phyloP scores from a whole-genome alignment of 2,113 vertebrate genomes.

The Lucifuga dentata region DNA sequence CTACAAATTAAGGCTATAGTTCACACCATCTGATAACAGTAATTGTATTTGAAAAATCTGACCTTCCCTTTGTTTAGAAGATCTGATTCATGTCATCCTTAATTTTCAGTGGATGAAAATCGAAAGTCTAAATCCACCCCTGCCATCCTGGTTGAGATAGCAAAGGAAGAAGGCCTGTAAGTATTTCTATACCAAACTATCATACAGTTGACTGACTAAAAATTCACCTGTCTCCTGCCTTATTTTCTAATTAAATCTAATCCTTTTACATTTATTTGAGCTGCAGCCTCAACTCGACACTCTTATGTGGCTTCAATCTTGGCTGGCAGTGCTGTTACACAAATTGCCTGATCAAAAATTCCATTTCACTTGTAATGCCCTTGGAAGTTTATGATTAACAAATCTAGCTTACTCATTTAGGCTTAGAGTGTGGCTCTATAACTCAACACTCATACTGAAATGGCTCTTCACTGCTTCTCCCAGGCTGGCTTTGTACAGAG shows the following conservation, averaged over 20 bases:
- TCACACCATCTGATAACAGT: too few species aligned
- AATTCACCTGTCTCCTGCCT: too few species aligned
- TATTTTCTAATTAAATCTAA: too few species aligned
- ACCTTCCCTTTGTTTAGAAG: too few species aligned
- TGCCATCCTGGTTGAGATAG: constrained; percentile 83
- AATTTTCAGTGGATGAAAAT: constrained; percentile 82
- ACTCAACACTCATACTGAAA: neutral
- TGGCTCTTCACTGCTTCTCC: constrained; percentile 19
- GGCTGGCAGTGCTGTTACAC: too few species aligned
- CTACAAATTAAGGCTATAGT: neutral
- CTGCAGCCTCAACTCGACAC: too few species aligned
- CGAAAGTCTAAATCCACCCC: constrained; percentile 81
- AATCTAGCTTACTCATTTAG: neutral
- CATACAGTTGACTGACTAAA: neutral
- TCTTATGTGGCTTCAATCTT: too few species aligned
- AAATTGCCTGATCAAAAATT: too few species aligned
- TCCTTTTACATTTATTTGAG: too few species aligned
- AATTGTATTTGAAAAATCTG: too few species aligned
- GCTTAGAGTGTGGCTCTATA: neutral
- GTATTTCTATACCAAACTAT: constrained; percentile 35
- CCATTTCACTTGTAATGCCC: too few species aligned
- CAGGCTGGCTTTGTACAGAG: constrained; percentile 84
- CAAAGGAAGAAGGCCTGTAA: constrained; percentile 85
- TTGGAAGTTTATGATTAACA: too few species aligned
- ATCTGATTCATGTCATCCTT: neutral